Base-by-base conservation (phyloP, 2,113 vertebrate genomes). In the Anarrhichthys ocellatus region DNA sequence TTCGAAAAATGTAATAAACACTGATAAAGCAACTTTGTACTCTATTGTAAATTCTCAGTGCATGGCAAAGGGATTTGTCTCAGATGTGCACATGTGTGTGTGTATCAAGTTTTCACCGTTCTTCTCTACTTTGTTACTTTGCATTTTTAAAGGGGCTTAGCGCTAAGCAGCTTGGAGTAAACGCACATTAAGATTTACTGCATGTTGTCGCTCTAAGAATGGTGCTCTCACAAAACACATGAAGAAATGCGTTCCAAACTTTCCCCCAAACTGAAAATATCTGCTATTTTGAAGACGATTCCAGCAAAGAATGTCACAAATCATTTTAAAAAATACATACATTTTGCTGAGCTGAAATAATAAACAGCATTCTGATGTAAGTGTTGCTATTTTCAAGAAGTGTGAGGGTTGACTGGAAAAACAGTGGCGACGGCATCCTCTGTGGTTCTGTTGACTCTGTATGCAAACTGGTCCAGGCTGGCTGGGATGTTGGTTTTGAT, bases 71-170 rank as follows among this genome's bases (percentile, higher is more conserved):
- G 50, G n/a, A 72, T 74, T 46, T 62, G 13, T 52, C 10, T 40
- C 20, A 14, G 34, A 15, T 64, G 20, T 64, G 34, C 32, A 14
- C 34, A 36, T n/a, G n/a, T 54, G 6, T 9, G 5, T 63, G 74
- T 29, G 29, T 62, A 64, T 38, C 32, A 85, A 63, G 42, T 75
- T 75, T 70, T 13, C 17, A 22, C 15, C 34, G 17, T 22, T 50
- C 22, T 62, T 80, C 32, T 78, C 9, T 64, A 48, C 54, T 71
- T 79, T 73, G 32, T 34, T 75, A 13, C 70, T 78, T 82, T 82
- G 75, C 63, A 78, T 78, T 78, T 86, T 63, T 24, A 76, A 70
- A 82, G 24, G 61, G 18, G 36, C 80, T 76, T 69, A 52, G 24
- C 34, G 29, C 29, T 69, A 76, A 82, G 44, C 44, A 54, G 73